Percentiles rank a stretch among this genome's conserved stretches.
Conservation (phyloP, 2,797 vertebrate genomes). For the Glossophaga mutica region DNA sequence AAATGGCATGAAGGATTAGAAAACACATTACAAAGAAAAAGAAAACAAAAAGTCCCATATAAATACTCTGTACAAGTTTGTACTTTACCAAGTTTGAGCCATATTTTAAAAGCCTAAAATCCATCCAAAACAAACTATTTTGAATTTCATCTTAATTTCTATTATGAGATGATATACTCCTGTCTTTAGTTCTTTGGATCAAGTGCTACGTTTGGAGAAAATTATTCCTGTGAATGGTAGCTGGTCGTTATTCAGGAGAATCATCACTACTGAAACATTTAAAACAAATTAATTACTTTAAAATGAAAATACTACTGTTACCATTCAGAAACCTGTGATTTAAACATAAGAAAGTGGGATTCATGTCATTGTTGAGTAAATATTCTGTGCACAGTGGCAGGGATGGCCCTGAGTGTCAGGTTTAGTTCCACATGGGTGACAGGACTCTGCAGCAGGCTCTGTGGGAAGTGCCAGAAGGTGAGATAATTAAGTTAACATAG, state of each 20-base stretch:
- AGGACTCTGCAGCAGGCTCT: background rate
- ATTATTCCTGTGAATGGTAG: background rate
- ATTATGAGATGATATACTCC: background rate
- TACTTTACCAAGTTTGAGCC: background rate
- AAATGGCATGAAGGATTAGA: background rate
- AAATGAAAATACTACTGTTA: slow-evolving; percentile 48
- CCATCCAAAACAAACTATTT: slow-evolving; percentile 38
- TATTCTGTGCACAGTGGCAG: slow-evolving; percentile 4
- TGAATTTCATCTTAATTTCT: slow-evolving; percentile 23
- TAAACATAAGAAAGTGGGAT: slow-evolving; percentile 40
- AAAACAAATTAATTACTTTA: slow-evolving; percentile 57
- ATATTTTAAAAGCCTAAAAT: slow-evolving; percentile 26
- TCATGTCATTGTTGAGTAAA: slow-evolving; percentile 20
- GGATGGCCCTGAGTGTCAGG: background rate
- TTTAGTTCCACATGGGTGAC: background rate
- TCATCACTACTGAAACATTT: slow-evolving; percentile 42
- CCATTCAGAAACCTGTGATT: slow-evolving; percentile 27
- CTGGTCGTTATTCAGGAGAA: background rate
- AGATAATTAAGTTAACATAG: background rate
- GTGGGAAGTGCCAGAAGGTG: background rate
- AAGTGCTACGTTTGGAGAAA: slow-evolving; percentile 29
- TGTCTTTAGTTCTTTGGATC: background rate
- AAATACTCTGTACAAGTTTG: background rate
- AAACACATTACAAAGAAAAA: background rate
- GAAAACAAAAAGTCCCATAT: background rate